These are phyloP conservation scores for Tolypeutes matacus DNA, from an alignment of 2,797 vertebrate genomes.

Conservation along the genomic window DNA sequence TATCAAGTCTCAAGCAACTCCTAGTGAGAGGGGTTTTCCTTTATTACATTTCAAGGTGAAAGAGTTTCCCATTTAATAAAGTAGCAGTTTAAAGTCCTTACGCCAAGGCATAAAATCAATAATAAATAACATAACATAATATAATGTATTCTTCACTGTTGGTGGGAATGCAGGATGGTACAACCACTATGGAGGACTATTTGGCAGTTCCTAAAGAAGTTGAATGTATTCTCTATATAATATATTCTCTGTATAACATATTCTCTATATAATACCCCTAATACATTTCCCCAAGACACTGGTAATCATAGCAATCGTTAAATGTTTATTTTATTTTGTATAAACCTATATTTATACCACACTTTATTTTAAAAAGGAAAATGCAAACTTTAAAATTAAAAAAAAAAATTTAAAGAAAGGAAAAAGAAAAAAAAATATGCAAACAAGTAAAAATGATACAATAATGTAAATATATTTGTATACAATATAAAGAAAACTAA, in stretches of 20 bases:
- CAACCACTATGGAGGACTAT: too few relatives aligned
- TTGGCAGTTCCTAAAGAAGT: too few relatives aligned
- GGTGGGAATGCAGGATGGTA: too few relatives aligned
- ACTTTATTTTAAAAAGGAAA: conserved; percentile 33
- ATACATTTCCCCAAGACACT: not conserved
- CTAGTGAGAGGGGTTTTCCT: not conserved
- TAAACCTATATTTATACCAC: conserved; percentile 42
- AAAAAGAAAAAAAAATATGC: too few relatives aligned
- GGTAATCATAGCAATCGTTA: not conserved
- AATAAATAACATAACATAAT: not conserved
- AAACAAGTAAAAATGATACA: not conserved
- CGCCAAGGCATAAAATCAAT: not conserved
- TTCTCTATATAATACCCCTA: not conserved
- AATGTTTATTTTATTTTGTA: not conserved
- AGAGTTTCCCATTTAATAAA: not conserved
- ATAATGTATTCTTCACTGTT: not conserved
- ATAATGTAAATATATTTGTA: conserved; percentile 2
- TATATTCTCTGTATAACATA: not conserved
- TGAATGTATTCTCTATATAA: not conserved
- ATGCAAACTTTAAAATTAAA: not conserved
- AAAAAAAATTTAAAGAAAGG: too few relatives aligned
- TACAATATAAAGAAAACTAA: conserved; percentile 9
- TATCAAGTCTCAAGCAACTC: not conserved
- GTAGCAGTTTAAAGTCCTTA: not conserved
- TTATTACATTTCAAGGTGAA: not conserved